Evolutionary conservation across 1,140 invertebrate species (phyloP), one percentile per base, ranked within the genome.

Genomic region (Holcopasites calliopsidis): DNA sequence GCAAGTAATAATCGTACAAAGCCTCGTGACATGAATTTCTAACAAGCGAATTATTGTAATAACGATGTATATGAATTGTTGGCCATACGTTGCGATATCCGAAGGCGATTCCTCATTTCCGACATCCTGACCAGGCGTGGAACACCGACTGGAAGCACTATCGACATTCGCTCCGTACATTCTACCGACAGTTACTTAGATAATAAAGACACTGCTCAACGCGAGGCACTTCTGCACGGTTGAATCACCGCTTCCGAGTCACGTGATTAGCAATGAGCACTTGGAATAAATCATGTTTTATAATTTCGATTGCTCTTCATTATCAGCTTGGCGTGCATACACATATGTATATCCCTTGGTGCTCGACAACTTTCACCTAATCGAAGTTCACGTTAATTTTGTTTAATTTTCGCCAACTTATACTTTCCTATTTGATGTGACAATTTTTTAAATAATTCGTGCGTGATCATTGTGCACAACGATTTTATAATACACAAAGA

Each of bases 191-290:
- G 64, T 40, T 54, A 65, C 71, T 64, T 55, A 35, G 23, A 44
- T 40, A 40, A 57, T 75, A 75, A 75, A 68, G 72, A 69, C 72
- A 75, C n/a, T n/a, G 64, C 72, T 75, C 64, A 57, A 64, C 64
- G 54, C 62, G 52, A 58, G 49, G 72, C 28, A 69, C 40, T 54
- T 72, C 69, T 75, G 64, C 11, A 31, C 42, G 42, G 64, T 75
- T 75, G 72, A 75, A 75, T 75, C 72, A 75, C 72, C 72, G 72
- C 54, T 68, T 75, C 72, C 64, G 64, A 57, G 64, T 75, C 72
- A 75, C 72, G 72, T 75, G 72, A 58, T 75, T 69, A 58, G 42
- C 52, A 75, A 68, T 58, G 52, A 38, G 40, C 28, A 50, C 38
- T 69, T 38, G 72, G 42, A 58, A 57, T 47, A 69, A 68, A 69